phyloP scores from a whole-genome alignment of 2,888 invertebrate species.

The Eristalis arbustorum region DNA sequence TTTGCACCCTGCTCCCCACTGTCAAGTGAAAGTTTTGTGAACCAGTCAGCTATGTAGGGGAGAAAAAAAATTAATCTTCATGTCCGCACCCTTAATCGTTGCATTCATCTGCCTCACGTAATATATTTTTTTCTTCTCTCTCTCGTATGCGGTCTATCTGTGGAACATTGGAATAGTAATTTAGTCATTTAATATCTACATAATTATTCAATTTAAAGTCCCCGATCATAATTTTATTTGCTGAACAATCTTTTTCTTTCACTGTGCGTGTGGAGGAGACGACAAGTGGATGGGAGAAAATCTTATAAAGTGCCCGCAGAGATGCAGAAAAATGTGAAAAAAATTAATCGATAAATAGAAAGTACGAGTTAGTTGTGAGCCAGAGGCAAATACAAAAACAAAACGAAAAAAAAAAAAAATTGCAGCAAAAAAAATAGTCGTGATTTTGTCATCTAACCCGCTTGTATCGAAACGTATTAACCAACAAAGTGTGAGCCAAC shows the following conservation, averaged over 20 bases:
- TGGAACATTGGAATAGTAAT: slow-evolving; percentile 6
- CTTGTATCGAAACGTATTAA: background rate
- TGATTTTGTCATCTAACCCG: slow-evolving; percentile 14
- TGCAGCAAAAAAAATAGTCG: slow-evolving; percentile 5
- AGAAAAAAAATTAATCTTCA: slow-evolving; percentile 38
- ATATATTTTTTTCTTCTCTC: background rate
- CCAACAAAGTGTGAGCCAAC: slow-evolving; percentile 19
- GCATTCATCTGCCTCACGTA: slow-evolving; percentile 31
- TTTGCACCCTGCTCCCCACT: background rate
- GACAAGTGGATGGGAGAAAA: background rate
- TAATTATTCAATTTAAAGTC: slow-evolving; percentile 36
- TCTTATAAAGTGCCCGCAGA: background rate
- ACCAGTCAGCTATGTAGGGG: slow-evolving; percentile 44
- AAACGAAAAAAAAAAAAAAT: slow-evolving; percentile 3
- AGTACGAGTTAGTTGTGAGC: slow-evolving; percentile 6
- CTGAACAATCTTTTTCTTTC: background rate
- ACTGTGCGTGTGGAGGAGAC: background rate
- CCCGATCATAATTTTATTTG: background rate
- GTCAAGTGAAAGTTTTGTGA: slow-evolving; percentile 26
- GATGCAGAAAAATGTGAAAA: slow-evolving; percentile 10
- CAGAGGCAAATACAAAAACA: slow-evolving; percentile 14
- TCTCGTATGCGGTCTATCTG: background rate
- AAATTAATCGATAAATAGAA: slow-evolving; percentile 42
- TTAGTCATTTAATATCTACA: slow-evolving; percentile 16
- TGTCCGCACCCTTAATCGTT: slow-evolving; percentile 60